phyloP scores from a whole-genome alignment of 2,113 vertebrate species.

The Gymnobelideus leadbeateri region DNA sequence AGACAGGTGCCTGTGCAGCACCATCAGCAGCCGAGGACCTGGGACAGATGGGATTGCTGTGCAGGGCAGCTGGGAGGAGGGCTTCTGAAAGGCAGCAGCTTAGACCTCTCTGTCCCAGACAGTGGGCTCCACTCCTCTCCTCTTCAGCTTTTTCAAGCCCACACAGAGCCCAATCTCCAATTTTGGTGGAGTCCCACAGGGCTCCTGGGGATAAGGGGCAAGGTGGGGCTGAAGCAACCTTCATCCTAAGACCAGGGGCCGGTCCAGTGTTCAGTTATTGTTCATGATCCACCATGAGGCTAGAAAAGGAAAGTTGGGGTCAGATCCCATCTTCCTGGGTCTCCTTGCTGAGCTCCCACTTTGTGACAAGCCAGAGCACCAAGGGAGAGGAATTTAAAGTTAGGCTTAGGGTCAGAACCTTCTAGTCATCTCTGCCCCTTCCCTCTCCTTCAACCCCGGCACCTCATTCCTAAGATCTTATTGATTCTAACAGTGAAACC shows the following conservation, averaged over 20 bases:
- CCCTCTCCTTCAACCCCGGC: too few relatives aligned
- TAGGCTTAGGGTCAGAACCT: neutral
- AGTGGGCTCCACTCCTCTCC: neutral
- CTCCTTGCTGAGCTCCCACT: neutral
- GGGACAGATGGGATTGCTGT: neutral
- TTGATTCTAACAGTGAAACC: neutral
- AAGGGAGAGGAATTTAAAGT: neutral
- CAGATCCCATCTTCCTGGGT: conserved; percentile 7
- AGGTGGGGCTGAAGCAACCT: conserved; percentile 44
- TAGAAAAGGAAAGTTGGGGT: conserved; percentile 79
- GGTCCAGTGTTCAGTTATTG: conserved; percentile 87
- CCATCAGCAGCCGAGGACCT: neutral
- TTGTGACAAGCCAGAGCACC: neutral
- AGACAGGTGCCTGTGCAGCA: neutral
- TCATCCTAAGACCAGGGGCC: conserved; percentile 28
- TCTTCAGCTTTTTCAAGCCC: neutral
- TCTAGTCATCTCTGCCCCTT: neutral
- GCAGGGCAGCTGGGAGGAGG: neutral
- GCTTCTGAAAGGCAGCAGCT: conserved; percentile 19
- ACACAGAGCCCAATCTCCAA: neutral
- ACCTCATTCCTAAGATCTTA: neutral
- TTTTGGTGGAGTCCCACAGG: neutral
- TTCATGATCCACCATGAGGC: conserved; percentile 98
- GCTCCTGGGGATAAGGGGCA: neutral
- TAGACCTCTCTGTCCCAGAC: neutral